Evolutionary conservation across 2,113 vertebrate genomes (phyloP).

Genomic region (Clinocottus analis): DNA sequence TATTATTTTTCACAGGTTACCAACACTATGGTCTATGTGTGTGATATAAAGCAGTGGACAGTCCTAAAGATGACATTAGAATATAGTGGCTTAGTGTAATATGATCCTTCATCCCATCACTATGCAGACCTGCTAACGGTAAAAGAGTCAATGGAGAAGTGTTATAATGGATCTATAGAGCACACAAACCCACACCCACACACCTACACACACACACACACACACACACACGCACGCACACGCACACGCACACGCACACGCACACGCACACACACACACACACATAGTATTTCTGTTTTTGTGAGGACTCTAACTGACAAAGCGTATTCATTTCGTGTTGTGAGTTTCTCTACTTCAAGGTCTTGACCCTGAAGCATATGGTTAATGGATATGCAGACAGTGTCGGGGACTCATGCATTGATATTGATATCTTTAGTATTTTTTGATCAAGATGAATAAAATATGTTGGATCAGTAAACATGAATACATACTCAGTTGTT

Average conservation of each 20-base stretch:
- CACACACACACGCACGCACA: neutral
- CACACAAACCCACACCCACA: neutral
- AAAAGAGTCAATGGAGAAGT: neutral
- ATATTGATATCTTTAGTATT: neutral
- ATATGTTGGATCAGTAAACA: neutral
- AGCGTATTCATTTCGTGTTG: neutral
- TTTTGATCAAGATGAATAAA: neutral
- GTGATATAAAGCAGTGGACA: conserved; percentile 4
- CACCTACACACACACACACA: neutral
- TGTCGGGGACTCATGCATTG: neutral
- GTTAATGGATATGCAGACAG: neutral
- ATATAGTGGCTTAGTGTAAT: neutral
- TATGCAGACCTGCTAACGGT: neutral
- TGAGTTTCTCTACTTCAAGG: neutral
- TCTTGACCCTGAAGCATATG: neutral
- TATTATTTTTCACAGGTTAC: neutral
- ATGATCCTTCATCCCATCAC: neutral
- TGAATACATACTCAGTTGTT: neutral
- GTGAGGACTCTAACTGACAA: neutral
- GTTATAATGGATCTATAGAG: neutral
- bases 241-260: neutral
- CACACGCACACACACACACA: neutral
- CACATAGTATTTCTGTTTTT: neutral
- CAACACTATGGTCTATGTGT: neutral
- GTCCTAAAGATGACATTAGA: neutral